Evolutionary conservation across 30 jellyfish, hydroid and myxozoan species (phyloP), one percentile per base, ranked within the genome.

Genomic region (Chironex yamaguchii): DNA sequence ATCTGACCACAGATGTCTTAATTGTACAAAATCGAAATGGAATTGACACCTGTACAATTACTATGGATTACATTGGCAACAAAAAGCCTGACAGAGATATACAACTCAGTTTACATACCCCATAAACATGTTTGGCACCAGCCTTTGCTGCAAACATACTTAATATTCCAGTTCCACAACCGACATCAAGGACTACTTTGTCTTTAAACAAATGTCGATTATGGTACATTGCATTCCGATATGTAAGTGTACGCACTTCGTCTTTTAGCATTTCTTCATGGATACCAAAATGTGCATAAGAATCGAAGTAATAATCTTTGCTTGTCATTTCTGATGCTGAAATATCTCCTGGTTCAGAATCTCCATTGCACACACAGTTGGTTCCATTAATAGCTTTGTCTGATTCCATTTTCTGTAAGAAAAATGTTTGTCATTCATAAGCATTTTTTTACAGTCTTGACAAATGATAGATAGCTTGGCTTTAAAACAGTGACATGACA

Each of bases 141-240:
- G 99, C 99, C 62, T 95, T 91, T 13, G 90, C 97, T 24, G 99
- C 99, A 91, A 95, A 95, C 98, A 95, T 90, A 75, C 98, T 50
- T 27, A 95, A 79, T 48, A 95, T 95, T 12, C 99, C 99, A 50
- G 99, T 95, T 49, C 99, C 99, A 84, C 99, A 95, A 29, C 99
- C 99, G 73, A 95, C 99, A 89, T 95, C 99, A 34, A 95, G 84
- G 0, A 95, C 99, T 28, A 95, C 67, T 78, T 95, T 95, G 32
- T 77, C 99, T 71, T 91, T 90, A 79, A 95, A 95, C 79, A 95
- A 79, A 58, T 95, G 98, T 58, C 81, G 85, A 77, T 95, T 95
- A 76, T 91, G 96, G 79, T 90, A 95, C 98, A 95, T 95, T 28
- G 99, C 90, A 3, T 95, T 85, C 27, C 96, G 92, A 74, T 95